Conservation (phyloP, 2,797 vertebrate species). For the Coracias cyanogaster region DNA sequence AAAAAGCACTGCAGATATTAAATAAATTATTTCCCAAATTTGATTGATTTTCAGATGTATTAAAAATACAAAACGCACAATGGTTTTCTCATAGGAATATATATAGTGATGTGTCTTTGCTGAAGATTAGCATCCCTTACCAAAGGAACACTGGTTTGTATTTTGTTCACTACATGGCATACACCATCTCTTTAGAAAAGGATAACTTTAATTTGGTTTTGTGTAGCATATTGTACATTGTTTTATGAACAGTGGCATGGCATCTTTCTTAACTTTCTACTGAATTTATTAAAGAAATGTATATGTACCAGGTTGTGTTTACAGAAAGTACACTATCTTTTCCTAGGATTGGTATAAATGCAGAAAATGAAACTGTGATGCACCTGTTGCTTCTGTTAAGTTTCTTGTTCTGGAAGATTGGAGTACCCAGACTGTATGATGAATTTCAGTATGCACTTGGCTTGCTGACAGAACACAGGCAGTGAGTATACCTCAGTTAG, state of each 20-base stretch:
- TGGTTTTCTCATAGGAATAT: not conserved
- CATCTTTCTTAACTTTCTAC: not conserved
- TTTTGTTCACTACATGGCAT: not conserved
- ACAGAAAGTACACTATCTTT: not conserved
- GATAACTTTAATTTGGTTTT: not conserved
- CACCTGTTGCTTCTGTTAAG: not conserved
- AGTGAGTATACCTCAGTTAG: not conserved
- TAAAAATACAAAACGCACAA: not conserved
- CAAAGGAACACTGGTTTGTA: not conserved
- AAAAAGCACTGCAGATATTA: not conserved
- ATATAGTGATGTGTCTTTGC: fast-evolving
- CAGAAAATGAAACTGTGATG: not conserved
- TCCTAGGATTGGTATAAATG: not conserved
- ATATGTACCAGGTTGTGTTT: not conserved
- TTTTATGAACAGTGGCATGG: not conserved
- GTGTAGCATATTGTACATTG: too few species aligned
- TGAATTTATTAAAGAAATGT: not conserved
- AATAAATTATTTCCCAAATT: not conserved
- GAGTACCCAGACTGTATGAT: not conserved
- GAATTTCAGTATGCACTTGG: not conserved
- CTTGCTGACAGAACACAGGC: not conserved
- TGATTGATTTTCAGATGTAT: not conserved
- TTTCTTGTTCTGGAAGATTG: not conserved
- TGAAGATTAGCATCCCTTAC: not conserved
- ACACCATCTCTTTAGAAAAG: not conserved